Conservation (phyloP, 2,888 invertebrate genomes). For the Nasonovia ribisnigri region DNA sequence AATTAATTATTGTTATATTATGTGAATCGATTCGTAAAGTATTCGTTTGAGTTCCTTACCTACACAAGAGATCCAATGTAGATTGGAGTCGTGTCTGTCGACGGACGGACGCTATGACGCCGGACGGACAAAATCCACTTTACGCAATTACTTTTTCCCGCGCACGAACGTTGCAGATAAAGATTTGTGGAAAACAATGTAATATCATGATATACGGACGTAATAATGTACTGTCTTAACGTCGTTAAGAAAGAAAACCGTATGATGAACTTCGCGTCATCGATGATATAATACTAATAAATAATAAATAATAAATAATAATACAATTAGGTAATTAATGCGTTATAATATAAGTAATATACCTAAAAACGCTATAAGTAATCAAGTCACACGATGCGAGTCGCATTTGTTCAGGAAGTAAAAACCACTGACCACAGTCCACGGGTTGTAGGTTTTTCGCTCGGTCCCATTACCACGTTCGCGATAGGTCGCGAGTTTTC, state of each 20-base stretch:
- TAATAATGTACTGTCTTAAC: neutral
- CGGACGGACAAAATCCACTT: conserved; percentile 39
- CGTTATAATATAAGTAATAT: too few relatives aligned
- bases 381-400: neutral
- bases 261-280: neutral
- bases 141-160: neutral
- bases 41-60: neutral
- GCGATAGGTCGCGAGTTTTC: neutral
- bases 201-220: neutral
- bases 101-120: conserved; percentile 1
- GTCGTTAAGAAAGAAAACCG: neutral
- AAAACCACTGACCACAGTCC: neutral
- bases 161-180: neutral
- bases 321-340: neutral
- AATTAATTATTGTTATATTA: neutral
- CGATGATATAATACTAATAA: neutral
- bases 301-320: neutral
- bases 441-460: neutral
- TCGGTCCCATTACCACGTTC: neutral
- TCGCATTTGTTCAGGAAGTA: neutral
- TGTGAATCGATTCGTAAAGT: neutral
- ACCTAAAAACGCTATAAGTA: neutral
- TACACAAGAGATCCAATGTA: too few relatives aligned
- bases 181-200: neutral
- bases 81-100: neutral